Conservation (phyloP, 2,888 invertebrate genomes). For the Acanthosepion lycidas region DNA sequence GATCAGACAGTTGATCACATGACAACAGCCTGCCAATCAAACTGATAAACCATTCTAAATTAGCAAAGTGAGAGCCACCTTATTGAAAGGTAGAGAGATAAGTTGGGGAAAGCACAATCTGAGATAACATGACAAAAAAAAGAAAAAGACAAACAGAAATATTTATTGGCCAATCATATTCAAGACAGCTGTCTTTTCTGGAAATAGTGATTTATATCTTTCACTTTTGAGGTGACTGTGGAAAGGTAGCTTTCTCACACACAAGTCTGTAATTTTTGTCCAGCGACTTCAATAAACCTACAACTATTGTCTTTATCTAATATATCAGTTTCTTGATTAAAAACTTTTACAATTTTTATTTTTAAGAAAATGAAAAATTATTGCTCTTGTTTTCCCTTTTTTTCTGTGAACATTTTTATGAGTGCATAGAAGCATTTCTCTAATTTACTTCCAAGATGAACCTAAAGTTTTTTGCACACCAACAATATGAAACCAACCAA, state of each 20-base stretch:
- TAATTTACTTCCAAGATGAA: no score
- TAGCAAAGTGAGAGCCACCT: neutral
- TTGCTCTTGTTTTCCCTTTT: neutral
- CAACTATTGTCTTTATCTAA: neutral
- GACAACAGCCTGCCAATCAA: neutral
- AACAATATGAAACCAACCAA: no score
- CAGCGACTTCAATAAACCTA: neutral
- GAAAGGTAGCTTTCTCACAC: neutral
- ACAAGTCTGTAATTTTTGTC: neutral
- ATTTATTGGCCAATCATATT: conserved; percentile 4
- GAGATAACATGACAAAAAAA: neutral
- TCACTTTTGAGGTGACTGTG: neutral
- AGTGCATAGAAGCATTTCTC: no score
- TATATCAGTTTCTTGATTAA: neutral
- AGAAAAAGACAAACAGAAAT: neutral
- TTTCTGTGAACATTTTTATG: neutral
- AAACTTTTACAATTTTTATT: neutral
- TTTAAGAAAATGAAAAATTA: neutral
- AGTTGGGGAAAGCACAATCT: neutral
- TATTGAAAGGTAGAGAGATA: neutral
- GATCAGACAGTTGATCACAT: conserved; percentile 33
- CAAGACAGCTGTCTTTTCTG: neutral
- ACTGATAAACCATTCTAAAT: neutral
- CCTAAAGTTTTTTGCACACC: no score
- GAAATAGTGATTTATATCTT: neutral